Evolutionary conservation across 2,888 invertebrate genomes (phyloP), one percentile per base, ranked within the genome.

Genomic region (Zaprionus bogoriensis): DNA sequence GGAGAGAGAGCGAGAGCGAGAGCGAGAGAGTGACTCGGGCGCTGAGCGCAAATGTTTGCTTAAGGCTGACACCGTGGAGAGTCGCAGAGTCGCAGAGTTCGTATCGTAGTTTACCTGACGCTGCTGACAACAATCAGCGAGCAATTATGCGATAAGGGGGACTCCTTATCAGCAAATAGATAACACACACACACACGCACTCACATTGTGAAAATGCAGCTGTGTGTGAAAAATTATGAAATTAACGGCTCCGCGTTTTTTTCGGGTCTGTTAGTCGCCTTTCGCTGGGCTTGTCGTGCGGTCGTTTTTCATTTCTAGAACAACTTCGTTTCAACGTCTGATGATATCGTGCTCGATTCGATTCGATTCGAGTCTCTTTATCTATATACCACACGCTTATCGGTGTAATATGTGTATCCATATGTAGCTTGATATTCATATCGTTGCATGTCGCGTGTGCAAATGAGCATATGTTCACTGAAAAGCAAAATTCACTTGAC

Each of bases 131-230:
- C 85, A 85, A 87, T 81, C 80, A 74, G 80, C 63, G 53, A 45
- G 55, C 87, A 80, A 80, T 80, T 80, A 87, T 54, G 45, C 79
- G 80, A 80, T 80, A 80, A 84, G 87, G 74, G 87, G 74, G 44
- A 20, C 22, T 27, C 41, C 85, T 81, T 81, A 81, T 81, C 80
- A 81, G 51, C 10, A 32, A n/a, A 3, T 14, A 77, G 80, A 81
- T 87, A 81, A 87, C 64, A 61, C 25, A 27, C 36, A 53, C 7
- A n/a, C n/a, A n/a, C n/a, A n/a, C n/a, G n/a, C n/a, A n/a, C n/a
- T n/a, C n/a, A n/a, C n/a, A n/a, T n/a, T n/a, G 7, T 39, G 27
- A 20, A 17, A 28, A 20, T 27, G 27, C 47, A 32, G 32, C n/a
- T 17, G 58, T 59, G 52, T 59, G 52, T 60, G 72, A 36, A 45